Conservation (phyloP, 2,113 vertebrate species). For the Muscicapa adusta region DNA sequence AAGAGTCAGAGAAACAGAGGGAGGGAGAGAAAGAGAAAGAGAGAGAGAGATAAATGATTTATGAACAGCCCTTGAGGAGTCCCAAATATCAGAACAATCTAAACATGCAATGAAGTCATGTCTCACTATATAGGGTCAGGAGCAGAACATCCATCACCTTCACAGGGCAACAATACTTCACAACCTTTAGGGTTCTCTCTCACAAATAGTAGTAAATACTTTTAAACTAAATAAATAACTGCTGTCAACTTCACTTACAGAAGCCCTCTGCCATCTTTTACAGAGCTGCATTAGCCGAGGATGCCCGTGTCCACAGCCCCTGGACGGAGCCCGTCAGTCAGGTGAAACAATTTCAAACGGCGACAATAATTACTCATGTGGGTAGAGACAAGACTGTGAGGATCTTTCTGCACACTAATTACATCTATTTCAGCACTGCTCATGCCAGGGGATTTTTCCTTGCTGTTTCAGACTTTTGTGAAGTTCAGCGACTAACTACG, state of each 20-base stretch:
- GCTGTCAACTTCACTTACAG: slow-evolving; percentile 77
- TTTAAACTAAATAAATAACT: slow-evolving; percentile 82
- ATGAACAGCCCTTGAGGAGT: slow-evolving; percentile 84
- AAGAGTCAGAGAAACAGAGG: slow-evolving; percentile 64
- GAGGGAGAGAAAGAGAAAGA: slow-evolving; percentile 65
- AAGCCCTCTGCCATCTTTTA: slow-evolving; percentile 72
- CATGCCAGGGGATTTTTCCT: slow-evolving; percentile 14
- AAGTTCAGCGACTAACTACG: background rate
- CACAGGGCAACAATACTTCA: slow-evolving; percentile 78
- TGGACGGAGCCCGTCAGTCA: background rate
- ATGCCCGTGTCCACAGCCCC: background rate
- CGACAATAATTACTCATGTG: background rate
- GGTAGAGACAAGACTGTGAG: background rate
- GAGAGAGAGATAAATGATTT: slow-evolving; percentile 84
- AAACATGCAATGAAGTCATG: slow-evolving; percentile 87
- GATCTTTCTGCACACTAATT: slow-evolving; percentile 2
- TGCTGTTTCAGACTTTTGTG: slow-evolving; percentile 21
- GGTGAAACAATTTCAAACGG: slow-evolving; percentile 51
- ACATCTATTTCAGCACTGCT: background rate
- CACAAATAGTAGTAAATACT: slow-evolving; percentile 83
- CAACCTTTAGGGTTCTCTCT: slow-evolving; percentile 79
- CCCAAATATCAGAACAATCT: slow-evolving; percentile 85
- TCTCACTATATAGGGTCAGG: slow-evolving; percentile 82
- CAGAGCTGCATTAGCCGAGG: slow-evolving; percentile 55
- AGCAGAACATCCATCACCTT: slow-evolving; percentile 80